Evolutionary conservation across 1,140 invertebrate genomes (phyloP).

Genomic region (Hermetia illucens): DNA sequence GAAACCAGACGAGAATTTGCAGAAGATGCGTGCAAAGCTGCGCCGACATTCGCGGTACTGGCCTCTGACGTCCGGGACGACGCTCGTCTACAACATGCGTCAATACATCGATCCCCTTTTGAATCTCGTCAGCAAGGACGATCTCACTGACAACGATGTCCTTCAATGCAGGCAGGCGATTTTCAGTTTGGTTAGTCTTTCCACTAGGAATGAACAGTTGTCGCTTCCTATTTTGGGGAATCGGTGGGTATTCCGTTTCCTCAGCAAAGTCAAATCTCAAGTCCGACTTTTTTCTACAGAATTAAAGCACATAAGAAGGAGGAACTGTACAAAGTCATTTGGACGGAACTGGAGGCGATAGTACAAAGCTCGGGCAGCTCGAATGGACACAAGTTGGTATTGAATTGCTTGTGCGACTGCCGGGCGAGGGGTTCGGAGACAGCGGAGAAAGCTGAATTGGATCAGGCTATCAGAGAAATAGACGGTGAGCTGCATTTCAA

Average conservation of each 20-base stretch:
- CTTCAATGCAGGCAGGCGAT: slow-evolving; percentile 80
- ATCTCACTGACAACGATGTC: slow-evolving; percentile 70
- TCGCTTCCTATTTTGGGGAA: slow-evolving; percentile 44
- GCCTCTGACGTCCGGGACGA: slow-evolving; percentile 83
- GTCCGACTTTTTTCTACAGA: slow-evolving; percentile 5
- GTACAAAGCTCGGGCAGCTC: slow-evolving; percentile 58
- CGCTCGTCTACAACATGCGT: slow-evolving; percentile 77
- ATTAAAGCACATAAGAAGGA: slow-evolving; percentile 50
- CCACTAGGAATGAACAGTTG: slow-evolving; percentile 69
- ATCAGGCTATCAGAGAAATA: slow-evolving; percentile 41
- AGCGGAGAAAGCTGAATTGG: slow-evolving; percentile 47
- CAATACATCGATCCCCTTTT: slow-evolving; percentile 71
- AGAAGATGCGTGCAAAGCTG: slow-evolving; percentile 51
- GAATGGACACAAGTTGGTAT: slow-evolving; percentile 55
- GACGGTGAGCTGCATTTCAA: slow-evolving; percentile 21
- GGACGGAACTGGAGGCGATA: slow-evolving; percentile 76
- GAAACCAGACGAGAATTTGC: slow-evolving; percentile 28
- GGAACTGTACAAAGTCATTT: slow-evolving; percentile 82
- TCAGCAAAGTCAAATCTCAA: too few relatives aligned
- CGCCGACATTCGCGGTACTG: slow-evolving; percentile 76
- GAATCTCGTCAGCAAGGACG: slow-evolving; percentile 65
- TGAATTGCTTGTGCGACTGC: slow-evolving; percentile 74
- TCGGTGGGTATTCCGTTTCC: too few relatives aligned
- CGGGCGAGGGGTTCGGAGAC: slow-evolving; percentile 36
- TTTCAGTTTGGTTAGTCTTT: slow-evolving; percentile 64